These are phyloP conservation scores for Alsophila aescularia DNA, from an alignment of 2,888 invertebrate species.

Conservation along the genomic window DNA sequence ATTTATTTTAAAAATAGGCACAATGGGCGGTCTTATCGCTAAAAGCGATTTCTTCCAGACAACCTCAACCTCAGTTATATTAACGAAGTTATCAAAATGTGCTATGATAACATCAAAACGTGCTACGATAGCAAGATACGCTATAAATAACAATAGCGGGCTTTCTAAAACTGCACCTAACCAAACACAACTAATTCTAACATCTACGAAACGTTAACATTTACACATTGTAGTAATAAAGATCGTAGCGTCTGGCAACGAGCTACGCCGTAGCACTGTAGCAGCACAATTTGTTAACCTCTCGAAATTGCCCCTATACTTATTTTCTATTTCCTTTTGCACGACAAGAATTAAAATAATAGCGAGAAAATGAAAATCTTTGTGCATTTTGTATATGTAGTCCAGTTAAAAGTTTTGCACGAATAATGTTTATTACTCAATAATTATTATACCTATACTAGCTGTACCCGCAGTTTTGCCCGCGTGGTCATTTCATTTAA, in stretches of 20 bases:
- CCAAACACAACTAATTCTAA: constrained; percentile 39
- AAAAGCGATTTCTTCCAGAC: no score
- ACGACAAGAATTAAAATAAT: constrained; percentile 60
- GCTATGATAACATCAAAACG: no score
- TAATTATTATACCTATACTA: no score
- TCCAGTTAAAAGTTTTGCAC: constrained; percentile 1
- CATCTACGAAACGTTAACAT: constrained; percentile 61
- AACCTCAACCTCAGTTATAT: no score
- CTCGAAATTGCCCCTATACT: constrained; percentile 67
- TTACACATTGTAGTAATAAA: constrained; percentile 71
- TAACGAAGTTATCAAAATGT: no score
- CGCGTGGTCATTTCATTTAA: no score
- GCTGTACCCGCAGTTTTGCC: no score
- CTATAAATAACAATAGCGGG: constrained; percentile 24
- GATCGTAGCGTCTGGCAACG: constrained; percentile 64
- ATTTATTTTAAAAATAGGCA: no score
- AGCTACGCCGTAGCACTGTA: constrained; percentile 59
- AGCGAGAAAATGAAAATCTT: constrained; percentile 48
- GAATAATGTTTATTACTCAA: no score
- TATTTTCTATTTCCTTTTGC: constrained; percentile 51
- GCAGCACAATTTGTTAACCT: constrained; percentile 77
- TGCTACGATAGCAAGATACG: not conserved
- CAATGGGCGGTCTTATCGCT: no score
- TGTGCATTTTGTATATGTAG: not conserved
- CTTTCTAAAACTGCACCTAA: constrained; percentile 19